Base-by-base conservation (phyloP, 1,140 invertebrate genomes). In the Pogonus chalceus region DNA sequence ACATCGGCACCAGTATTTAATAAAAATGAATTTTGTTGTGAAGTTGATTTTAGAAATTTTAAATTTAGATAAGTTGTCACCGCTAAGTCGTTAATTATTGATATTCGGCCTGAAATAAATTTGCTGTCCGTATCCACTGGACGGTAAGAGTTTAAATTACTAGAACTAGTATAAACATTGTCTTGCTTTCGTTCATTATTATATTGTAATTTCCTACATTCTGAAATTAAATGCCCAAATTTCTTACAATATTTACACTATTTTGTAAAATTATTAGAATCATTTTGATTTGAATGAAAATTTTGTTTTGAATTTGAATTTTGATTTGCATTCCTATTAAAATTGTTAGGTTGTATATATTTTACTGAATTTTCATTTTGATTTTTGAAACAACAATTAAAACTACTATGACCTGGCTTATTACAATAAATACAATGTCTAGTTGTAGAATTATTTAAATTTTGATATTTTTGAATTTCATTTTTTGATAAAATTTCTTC, bases 401-500 rank as follows among this genome's bases (percentile, higher is more conserved):
- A 52, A 46, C 49, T 51, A 22, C 48, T n/a, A 51, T 62, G 59
- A 14, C 59, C 54, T 31, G 24, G 23, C 39, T 59, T 59, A 49
- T 56, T 49, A 58, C 58, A 62, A 22, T 52, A 46, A 49, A 35
- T 51, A 56, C 59, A 62, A 35, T 26, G 20, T 53, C 55, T 57
- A 21, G 49, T 20, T 20, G 12, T 43, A 12, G 35, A 37, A 52
- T 52, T 56, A 52, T 52, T 56, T n/a, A 52, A n/a, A n/a, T 43
- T 46, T 39, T 52, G 49, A 52, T 52, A 56, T 52, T 56, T 56
- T 14, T 46, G 20, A 12, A 59, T 62, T 58, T 62, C 57, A n/a
- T 54, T 35, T 53, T 60, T 58, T 18, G 59, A 57, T 53, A 59
- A 57, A 20, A 55, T 52, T 56, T 58, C 58, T 56, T 57, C 55